phyloP scores from a whole-genome alignment of 2,797 vertebrate species.

The Chelon auratus region DNA sequence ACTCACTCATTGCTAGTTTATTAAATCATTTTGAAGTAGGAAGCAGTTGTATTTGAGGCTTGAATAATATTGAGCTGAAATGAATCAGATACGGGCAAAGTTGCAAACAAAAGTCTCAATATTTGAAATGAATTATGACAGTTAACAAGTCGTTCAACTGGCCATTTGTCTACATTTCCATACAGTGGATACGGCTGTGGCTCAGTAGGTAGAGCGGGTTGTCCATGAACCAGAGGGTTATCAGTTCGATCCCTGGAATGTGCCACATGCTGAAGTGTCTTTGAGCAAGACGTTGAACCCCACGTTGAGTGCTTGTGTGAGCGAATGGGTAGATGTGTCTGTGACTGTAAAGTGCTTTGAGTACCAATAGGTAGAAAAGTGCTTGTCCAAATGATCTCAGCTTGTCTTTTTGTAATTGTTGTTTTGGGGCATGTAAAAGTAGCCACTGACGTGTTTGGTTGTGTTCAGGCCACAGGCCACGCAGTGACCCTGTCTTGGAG shows the following conservation, averaged over 20 bases:
- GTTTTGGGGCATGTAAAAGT: no score
- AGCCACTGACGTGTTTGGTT: constrained; percentile 4
- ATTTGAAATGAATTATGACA: neutral
- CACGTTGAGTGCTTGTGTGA: no score
- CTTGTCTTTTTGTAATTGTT: no score
- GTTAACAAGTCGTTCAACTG: neutral
- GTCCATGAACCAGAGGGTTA: no score
- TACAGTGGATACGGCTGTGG: neutral
- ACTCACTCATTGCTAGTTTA: neutral
- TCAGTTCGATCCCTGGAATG: no score
- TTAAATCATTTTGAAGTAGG: constrained; percentile 7
- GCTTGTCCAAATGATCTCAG: no score
- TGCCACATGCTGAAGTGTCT: no score
- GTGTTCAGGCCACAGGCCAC: constrained; percentile 46
- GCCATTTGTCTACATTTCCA: rapidly evolving
- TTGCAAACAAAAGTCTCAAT: neutral
- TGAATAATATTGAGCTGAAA: neutral
- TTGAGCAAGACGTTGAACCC: no score
- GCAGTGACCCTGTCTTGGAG: constrained; percentile 60
- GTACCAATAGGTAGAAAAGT: no score
- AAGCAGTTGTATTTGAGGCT: neutral
- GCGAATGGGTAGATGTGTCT: no score
- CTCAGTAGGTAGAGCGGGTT: no score
- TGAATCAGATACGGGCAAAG: constrained; percentile 12
- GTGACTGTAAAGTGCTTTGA: no score